These are phyloP conservation scores for Craterocephalus amniculus DNA, from an alignment of 2,797 vertebrate species.

Conservation along the genomic window DNA sequence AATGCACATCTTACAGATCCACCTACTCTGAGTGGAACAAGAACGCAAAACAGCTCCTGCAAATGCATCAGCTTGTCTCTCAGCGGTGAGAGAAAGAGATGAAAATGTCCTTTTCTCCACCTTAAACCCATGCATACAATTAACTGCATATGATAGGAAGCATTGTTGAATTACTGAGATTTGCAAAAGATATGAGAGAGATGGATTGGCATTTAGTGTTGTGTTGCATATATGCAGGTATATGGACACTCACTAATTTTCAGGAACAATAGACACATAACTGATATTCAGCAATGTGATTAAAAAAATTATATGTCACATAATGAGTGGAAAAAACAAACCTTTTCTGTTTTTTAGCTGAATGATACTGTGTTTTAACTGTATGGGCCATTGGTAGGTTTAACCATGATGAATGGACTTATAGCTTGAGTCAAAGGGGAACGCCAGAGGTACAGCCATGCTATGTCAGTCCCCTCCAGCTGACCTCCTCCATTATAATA, in stretches of 20 bases:
- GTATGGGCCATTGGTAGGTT: background rate
- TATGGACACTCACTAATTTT: background rate
- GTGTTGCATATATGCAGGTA: background rate
- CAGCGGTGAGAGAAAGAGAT: background rate
- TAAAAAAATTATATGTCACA: too few species aligned
- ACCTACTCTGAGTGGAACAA: slow-evolving; percentile 24
- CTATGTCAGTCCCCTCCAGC: background rate
- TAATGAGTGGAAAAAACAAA: too few species aligned
- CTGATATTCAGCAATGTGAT: too few species aligned
- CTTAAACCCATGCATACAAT: background rate
- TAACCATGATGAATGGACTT: background rate
- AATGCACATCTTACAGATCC: slow-evolving; percentile 26
- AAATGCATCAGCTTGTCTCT: slow-evolving; percentile 1
- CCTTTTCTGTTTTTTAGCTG: too few species aligned
- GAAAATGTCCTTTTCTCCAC: background rate
- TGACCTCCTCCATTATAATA: background rate
- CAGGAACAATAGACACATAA: background rate
- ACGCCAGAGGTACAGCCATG: background rate
- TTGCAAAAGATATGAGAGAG: background rate
- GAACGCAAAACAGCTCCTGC: background rate
- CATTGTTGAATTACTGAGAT: background rate
- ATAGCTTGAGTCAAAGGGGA: background rate
- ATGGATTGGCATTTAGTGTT: background rate
- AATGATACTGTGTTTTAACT: too few species aligned
- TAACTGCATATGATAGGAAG: background rate